phyloP scores from a whole-genome alignment of 2,888 invertebrate genomes.

The Chloroclysta siterata region DNA sequence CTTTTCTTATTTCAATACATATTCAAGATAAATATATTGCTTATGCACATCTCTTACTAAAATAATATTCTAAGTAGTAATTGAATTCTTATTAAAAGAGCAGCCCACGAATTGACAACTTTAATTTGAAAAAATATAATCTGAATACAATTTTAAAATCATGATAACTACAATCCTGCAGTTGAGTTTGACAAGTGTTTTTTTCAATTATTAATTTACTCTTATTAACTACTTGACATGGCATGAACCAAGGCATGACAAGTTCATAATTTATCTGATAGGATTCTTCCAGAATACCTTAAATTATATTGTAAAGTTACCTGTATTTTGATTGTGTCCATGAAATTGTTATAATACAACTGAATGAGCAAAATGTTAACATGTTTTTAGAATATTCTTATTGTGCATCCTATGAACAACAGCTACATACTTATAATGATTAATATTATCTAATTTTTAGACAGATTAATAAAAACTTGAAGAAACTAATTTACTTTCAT shows the following conservation, averaged over 20 bases:
- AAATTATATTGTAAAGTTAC: constrained; percentile 17
- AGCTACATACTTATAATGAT: not conserved
- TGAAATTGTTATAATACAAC: constrained; percentile 22
- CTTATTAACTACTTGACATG: constrained; percentile 28
- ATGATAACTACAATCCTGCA: constrained; percentile 16
- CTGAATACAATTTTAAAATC: constrained; percentile 41
- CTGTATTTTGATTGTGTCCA: constrained; percentile 27
- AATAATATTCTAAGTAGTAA: constrained; percentile 70
- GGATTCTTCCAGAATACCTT: constrained; percentile 26
- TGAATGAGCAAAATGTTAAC: constrained; percentile 37
- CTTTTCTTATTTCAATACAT: constrained; percentile 56
- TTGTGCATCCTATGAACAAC: constrained; percentile 26
- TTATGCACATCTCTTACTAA: constrained; percentile 64
- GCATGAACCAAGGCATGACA: constrained; percentile 29
- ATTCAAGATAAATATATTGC: constrained; percentile 72
- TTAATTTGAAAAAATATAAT: constrained; percentile 42
- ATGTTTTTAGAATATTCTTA: constrained; percentile 31
- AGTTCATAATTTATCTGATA: constrained; percentile 17
- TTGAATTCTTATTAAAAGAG: constrained; percentile 70
- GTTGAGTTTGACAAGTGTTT: constrained; percentile 9
- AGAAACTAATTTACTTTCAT: not conserved
- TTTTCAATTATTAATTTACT: constrained; percentile 21
- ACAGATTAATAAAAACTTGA: constrained; percentile 2
- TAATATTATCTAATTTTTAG: not conserved
- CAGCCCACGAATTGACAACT: constrained; percentile 78